Conservation (phyloP, 2,113 vertebrate species). For the Mastomys natalensis region DNA sequence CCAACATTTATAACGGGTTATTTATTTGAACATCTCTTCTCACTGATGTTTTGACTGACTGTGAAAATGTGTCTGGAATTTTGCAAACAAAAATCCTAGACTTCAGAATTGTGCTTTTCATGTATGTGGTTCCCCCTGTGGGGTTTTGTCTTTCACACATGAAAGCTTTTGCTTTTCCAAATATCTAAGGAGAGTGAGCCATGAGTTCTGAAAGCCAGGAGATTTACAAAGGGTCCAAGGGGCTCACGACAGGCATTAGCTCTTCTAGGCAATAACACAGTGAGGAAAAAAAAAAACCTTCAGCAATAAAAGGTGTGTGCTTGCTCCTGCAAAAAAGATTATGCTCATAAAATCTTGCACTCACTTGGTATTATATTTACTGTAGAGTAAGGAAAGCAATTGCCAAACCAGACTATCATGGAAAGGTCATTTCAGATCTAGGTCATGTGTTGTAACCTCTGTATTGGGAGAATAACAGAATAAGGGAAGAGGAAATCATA, state of each 20-base stretch:
- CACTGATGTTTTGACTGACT: not conserved
- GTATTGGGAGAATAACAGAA: not conserved
- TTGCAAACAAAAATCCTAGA: not conserved
- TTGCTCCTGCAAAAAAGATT: not conserved
- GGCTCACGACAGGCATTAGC: not conserved
- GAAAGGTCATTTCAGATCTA: not conserved
- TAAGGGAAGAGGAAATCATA: not conserved
- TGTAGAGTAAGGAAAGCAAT: not conserved
- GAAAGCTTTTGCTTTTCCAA: not conserved
- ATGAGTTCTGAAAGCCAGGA: constrained; percentile 17
- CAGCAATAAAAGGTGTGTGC: not conserved
- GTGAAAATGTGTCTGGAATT: not conserved
- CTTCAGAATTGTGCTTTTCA: not conserved
- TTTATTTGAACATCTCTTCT: not conserved
- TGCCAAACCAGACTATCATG: not conserved
- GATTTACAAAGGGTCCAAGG: not conserved
- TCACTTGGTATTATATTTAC: not conserved
- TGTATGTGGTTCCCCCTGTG: not conserved
- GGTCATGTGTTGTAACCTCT: not conserved
- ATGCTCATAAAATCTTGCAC: not conserved
- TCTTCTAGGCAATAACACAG: not conserved
- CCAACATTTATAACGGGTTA: not conserved
- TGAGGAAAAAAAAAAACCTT: not conserved
- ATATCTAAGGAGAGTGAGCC: constrained; percentile 21
- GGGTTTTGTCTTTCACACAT: not conserved